phyloP scores from a whole-genome alignment of 2,113 vertebrate species.

The Tautogolabrus adspersus region DNA sequence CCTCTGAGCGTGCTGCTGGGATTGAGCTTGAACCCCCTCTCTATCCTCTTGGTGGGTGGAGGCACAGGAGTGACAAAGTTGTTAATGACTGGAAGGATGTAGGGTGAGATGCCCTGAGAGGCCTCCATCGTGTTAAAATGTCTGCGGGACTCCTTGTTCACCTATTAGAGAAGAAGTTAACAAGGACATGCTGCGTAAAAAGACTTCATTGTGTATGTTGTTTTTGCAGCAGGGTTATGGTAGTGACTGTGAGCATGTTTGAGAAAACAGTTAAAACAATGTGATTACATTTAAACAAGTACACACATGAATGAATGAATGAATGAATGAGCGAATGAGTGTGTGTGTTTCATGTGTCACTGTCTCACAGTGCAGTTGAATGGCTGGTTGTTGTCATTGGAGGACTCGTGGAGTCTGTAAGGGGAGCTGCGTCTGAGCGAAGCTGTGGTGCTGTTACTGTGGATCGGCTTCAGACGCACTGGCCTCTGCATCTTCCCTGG shows the following conservation, averaged over 20 bases:
- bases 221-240: no score
- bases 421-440: slow-evolving; percentile 74
- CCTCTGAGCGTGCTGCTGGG: slow-evolving; percentile 67
- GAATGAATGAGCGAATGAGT: neutral
- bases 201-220: neutral
- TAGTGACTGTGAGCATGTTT: neutral
- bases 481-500: slow-evolving; percentile 87
- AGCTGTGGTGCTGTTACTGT: slow-evolving; percentile 62
- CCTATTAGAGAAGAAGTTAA: slow-evolving; percentile 77
- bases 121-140: slow-evolving; percentile 66
- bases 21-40: slow-evolving; percentile 54
- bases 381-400: slow-evolving; percentile 67
- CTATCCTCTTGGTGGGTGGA: slow-evolving; percentile 76
- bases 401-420: slow-evolving; percentile 61
- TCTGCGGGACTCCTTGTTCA: slow-evolving; percentile 77
- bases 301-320: neutral
- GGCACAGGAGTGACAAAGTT: slow-evolving; percentile 84
- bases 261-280: no score
- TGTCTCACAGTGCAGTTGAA: slow-evolving; percentile 80
- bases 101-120: slow-evolving; percentile 76
- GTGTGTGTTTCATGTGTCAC: neutral
- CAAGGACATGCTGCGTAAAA: neutral
- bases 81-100: slow-evolving; percentile 86
- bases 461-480: slow-evolving; percentile 84
- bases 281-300: neutral